Evolutionary conservation across 2,797 vertebrate genomes (phyloP).

Genomic region (Tenualosa ilisha): DNA sequence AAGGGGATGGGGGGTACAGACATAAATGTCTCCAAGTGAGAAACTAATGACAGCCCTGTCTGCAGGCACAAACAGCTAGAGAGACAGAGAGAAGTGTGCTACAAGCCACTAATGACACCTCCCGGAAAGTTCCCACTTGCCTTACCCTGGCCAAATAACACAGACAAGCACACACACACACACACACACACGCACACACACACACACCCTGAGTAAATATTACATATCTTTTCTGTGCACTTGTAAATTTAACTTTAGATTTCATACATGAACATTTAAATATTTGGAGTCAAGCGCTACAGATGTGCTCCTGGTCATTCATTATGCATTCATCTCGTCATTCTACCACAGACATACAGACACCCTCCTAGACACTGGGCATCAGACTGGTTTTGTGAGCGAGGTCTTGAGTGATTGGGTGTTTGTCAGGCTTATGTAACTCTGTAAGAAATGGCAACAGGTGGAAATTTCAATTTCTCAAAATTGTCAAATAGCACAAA

Average conservation of each 20-base stretch:
- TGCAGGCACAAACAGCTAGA: neutral
- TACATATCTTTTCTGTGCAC: neutral
- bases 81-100: neutral
- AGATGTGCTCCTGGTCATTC: neutral
- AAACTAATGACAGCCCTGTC: neutral
- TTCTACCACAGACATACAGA: neutral
- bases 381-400: no score
- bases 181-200: constrained; percentile 35
- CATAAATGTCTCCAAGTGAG: neutral
- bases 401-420: neutral
- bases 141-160: neutral
- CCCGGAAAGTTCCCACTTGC: neutral
- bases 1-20: neutral
- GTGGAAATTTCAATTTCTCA: neutral
- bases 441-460: neutral
- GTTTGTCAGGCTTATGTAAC: neutral
- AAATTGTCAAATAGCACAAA: neutral
- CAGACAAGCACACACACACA: constrained; percentile 25
- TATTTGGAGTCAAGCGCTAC: neutral
- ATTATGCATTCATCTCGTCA: neutral
- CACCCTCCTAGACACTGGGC: no score
- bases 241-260: neutral
- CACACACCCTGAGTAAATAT: neutral
- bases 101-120: neutral
- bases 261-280: neutral